These are phyloP conservation scores for Cryptomyrus ogoouensis DNA, from an alignment of 2,113 vertebrate genomes.

Conservation along the genomic window DNA sequence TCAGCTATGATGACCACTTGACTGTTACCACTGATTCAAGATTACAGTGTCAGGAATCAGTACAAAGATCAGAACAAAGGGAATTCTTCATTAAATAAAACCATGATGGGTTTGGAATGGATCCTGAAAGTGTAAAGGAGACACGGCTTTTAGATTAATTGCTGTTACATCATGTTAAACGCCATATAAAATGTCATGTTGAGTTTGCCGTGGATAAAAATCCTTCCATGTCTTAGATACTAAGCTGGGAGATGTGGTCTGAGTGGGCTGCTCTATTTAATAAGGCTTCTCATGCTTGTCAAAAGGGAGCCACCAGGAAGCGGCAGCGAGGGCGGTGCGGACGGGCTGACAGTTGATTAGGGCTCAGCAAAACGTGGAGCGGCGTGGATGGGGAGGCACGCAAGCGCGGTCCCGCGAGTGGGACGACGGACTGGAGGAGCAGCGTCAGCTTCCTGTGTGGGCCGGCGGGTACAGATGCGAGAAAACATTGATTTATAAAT, in stretches of 20 bases:
- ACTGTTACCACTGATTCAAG: neutral
- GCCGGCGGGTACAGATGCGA: neutral
- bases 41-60: neutral
- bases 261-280: neutral
- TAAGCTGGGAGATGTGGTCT: neutral
- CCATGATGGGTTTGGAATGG: neutral
- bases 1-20: constrained; percentile 4
- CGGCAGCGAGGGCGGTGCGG: neutral
- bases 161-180: neutral
- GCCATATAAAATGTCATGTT: neutral
- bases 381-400: neutral
- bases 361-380: neutral
- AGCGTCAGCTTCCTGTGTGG: neutral
- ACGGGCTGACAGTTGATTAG: neutral
- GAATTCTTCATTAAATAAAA: neutral
- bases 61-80: neutral
- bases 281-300: neutral
- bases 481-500: neutral
- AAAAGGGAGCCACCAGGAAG: neutral
- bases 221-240: neutral
- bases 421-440: neutral
- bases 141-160: neutral
- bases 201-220: neutral
- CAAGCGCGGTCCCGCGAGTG: neutral
- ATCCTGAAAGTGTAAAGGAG: neutral